Evolutionary conservation across 92 coral and sea anemone genomes (phyloP), one percentile per base, ranked within the genome.

Genomic region (Palythoa heliodiscus): DNA sequence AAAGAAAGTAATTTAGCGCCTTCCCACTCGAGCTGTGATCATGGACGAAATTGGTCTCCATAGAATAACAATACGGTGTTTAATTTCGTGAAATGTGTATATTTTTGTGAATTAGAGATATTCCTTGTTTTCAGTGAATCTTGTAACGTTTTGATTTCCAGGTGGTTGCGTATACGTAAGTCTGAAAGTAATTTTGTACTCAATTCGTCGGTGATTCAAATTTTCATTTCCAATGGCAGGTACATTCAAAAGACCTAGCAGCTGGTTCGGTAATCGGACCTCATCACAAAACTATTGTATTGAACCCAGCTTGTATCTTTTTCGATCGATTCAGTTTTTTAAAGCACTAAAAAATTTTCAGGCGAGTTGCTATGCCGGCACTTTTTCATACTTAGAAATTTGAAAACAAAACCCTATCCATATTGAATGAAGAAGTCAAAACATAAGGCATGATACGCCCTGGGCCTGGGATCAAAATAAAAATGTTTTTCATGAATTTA

Each of bases 211-310:
- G 11, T 11, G 39, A 17, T 11, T 43, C 35, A 29, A 29, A 29
- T 53, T 53, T 60, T 54, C 43, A 50, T 63, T 79, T 63, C 63
- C 70, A 69, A 79, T 47, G 52, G 52, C 55, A 48, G 64, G 38
- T 54, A 40, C 54, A 73, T 48, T 40, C 8, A 6, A 52, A 52
- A 22, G 50, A 52, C 9, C 47, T 50, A 35, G 24, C 81, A 29
- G 47, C 67, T 76, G 81, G 67, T 69, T 76, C 81, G 5, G 43
- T 79, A 64, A 66, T 80, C 60, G 84, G n/a, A 70, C 73, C 72
- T 64, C 75, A 66, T 38, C 61, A 40, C 10, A 24, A 17, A 52
- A 60, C 7, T 11, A 3, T 6, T 48, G 38, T 43, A 43, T 5
- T 43, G 20, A 52, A n/a, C 39, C 35, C 64, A 12, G 57, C 40